A percentile compares a stretch with the other conserved stretches of the same genome.
phyloP scores from a whole-genome alignment of 2,797 vertebrate species.

The Danio choprae region DNA sequence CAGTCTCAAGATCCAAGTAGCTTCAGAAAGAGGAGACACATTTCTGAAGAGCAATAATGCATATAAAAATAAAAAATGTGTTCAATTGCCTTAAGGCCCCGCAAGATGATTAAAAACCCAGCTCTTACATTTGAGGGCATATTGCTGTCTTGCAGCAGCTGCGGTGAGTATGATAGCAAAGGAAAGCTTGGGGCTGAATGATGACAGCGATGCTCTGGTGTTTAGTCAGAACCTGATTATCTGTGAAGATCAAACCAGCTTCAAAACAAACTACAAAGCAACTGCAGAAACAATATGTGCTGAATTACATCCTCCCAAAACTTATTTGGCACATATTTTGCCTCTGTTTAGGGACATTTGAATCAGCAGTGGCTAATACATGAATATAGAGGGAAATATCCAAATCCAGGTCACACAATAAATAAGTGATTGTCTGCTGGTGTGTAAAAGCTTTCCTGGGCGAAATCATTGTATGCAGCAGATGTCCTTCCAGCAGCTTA shows the following conservation, averaged over 20 bases:
- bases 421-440: conserved; percentile 19
- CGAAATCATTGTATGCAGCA: not conserved
- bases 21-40: not conserved
- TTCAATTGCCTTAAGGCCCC: conserved; percentile 1
- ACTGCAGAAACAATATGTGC: conserved; percentile 60
- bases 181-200: conserved; percentile 49
- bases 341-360: not conserved
- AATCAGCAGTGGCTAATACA: conserved; percentile 14
- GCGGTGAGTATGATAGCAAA: conserved; percentile 33
- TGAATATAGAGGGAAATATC: not conserved
- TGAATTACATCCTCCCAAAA: conserved; percentile 50
- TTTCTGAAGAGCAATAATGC: conserved; percentile 8
- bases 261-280: conserved; percentile 51
- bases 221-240: conserved; percentile 68
- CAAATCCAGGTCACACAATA: conserved; percentile 25
- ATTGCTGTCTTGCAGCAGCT: conserved; percentile 31
- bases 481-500: too few relatives aligned
- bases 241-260: conserved; percentile 68
- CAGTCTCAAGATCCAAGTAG: not conserved
- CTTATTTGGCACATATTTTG: conserved; percentile 3
- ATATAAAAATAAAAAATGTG: conserved; percentile 11
- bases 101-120: conserved; percentile 26
- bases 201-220: conserved; percentile 59
- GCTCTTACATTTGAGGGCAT: conserved; percentile 3
- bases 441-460: not conserved